These are phyloP conservation scores for Dilophus febrilis DNA, from an alignment of 2,888 invertebrate species.

Conservation along the genomic window DNA sequence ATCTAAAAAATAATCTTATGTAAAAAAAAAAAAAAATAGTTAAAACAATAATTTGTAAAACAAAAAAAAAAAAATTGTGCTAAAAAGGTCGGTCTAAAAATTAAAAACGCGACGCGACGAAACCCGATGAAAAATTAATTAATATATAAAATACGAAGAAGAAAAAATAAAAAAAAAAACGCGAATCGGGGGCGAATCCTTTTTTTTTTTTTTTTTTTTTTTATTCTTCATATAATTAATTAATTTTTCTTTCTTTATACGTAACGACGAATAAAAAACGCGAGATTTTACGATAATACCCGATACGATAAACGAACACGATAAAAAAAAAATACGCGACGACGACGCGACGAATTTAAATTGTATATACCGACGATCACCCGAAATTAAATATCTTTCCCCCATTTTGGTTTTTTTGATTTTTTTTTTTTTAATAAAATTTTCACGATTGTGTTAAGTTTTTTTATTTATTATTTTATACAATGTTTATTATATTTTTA, in stretches of 20 bases:
- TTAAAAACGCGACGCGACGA: slow-evolving; percentile 12
- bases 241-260: too few species aligned
- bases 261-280: slow-evolving; percentile 20
- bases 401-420: slow-evolving; percentile 15
- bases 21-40: neutral
- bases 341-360: too few species aligned
- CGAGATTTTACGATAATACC: slow-evolving; percentile 15
- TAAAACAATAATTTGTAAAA: neutral
- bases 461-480: slow-evolving; percentile 4
- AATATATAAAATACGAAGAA: too few species aligned
- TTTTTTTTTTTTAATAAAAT: slow-evolving; percentile 12
- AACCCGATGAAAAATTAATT: too few species aligned
- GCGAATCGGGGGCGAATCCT: too few species aligned
- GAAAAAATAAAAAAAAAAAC: too few species aligned
- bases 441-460: slow-evolving; percentile 8
- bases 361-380: too few species aligned
- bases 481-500: slow-evolving; percentile 3
- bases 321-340: too few species aligned
- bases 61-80: slow-evolving; percentile 1
- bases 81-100: slow-evolving; percentile 13
- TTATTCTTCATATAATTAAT: neutral
- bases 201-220: neutral
- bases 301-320: too few species aligned
- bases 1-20: neutral
- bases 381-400: slow-evolving; percentile 20